Evolutionary conservation across 2,113 vertebrate genomes (phyloP).

Genomic region (Mesitornis unicolor): DNA sequence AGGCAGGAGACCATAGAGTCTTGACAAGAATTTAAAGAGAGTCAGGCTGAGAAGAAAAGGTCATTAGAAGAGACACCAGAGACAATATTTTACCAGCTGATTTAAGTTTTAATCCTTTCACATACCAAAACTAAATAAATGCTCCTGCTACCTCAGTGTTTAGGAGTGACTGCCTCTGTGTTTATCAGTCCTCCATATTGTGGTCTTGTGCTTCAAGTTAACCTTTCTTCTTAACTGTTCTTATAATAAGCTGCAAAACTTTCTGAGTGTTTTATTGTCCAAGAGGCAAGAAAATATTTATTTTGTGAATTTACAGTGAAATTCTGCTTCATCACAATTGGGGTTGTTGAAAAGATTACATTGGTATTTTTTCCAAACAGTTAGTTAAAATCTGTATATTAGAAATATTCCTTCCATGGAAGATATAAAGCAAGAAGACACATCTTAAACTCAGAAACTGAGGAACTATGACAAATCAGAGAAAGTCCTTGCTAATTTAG

Average conservation of each 20-base stretch:
- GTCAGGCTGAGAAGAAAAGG: neutral
- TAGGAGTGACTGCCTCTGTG: neutral
- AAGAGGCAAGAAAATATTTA: fast-evolving
- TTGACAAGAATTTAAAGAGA: neutral
- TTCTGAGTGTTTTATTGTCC: neutral
- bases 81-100: neutral
- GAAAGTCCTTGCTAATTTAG: neutral
- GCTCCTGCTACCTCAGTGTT: neutral
- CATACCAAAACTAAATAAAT: neutral
- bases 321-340: neutral
- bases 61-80: neutral
- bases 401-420: neutral
- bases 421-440: neutral
- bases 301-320: neutral
- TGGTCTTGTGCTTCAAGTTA: neutral
- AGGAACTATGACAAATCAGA: neutral
- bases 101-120: conserved; percentile 28
- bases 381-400: neutral
- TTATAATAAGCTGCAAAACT: neutral
- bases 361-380: neutral
- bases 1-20: neutral
- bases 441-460: neutral
- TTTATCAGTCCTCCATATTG: neutral
- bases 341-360: neutral
- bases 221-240: neutral